A percentile compares a stretch with the other conserved stretches of the same genome.
Conservation (phyloP, 2,797 vertebrate species). For the Ctenochaetus hawaiiensis region DNA sequence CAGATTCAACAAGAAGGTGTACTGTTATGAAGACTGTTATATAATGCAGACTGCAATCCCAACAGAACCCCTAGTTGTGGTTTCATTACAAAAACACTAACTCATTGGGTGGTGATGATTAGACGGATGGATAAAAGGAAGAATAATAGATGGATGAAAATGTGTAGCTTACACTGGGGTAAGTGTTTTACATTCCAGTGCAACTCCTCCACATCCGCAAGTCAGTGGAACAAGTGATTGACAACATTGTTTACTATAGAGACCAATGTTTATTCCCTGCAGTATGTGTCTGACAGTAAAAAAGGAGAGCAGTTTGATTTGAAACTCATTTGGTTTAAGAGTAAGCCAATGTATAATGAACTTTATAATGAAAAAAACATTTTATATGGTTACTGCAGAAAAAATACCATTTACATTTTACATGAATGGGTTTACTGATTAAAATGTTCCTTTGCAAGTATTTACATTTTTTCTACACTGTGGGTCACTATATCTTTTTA, state of each 20-base stretch:
- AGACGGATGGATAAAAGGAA: constrained; percentile 24
- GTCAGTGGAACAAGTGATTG: constrained; percentile 55
- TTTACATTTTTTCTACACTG: constrained; percentile 32
- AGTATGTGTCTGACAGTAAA: constrained; percentile 43
- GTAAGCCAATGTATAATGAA: constrained; percentile 32
- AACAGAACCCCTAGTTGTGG: not conserved
- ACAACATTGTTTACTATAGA: constrained; percentile 64
- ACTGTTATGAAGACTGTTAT: constrained; percentile 10
- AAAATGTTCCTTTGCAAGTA: not conserved
- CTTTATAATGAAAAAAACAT: constrained; percentile 43
- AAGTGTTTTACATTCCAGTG: constrained; percentile 38
- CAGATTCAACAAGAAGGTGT: constrained; percentile 19
- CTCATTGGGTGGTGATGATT: constrained; percentile 27
- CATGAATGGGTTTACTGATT: constrained; percentile 29
- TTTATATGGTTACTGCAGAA: constrained; percentile 33
- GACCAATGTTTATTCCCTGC: constrained; percentile 56
- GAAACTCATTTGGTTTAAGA: constrained; percentile 52
- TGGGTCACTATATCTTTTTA: constrained; percentile 18
- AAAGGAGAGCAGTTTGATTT: constrained; percentile 50
- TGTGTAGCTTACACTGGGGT: constrained; percentile 11
- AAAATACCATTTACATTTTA: constrained; percentile 34
- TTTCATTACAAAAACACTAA: constrained; percentile 40
- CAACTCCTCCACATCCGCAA: constrained; percentile 42
- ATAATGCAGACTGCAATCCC: constrained; percentile 24
- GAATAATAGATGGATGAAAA: constrained; percentile 25